Percentiles rank a stretch among this genome's conserved stretches.
These are phyloP conservation scores for Ptychoptera contaminata DNA, from an alignment of 2,888 invertebrate species.

Conservation along the genomic window DNA sequence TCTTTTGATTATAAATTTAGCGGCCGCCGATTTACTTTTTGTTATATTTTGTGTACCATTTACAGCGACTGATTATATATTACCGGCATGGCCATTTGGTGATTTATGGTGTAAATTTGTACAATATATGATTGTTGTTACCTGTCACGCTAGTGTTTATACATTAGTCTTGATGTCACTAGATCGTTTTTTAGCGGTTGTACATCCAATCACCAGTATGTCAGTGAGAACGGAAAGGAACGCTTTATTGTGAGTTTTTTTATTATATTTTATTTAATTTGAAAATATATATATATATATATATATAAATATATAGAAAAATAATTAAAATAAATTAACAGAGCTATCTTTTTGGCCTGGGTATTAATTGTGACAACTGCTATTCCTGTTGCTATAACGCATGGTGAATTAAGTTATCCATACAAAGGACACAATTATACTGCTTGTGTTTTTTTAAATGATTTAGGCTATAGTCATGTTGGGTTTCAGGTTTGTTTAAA, in stretches of 20 bases:
- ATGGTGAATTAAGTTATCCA: conserved; percentile 54
- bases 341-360: conserved; percentile 69
- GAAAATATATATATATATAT: too few species aligned
- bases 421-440: conserved; percentile 47
- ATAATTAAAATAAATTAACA: conserved; percentile 11
- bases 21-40: conserved; percentile 79
- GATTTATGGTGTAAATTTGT: conserved; percentile 66
- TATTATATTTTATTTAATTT: conserved; percentile 4
- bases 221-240: conserved; percentile 68
- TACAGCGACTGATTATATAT: conserved; percentile 78
- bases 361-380: conserved; percentile 60
- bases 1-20: conserved; percentile 76
- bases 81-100: conserved; percentile 83
- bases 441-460: conserved; percentile 50
- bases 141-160: conserved; percentile 86
- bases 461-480: conserved; percentile 38
- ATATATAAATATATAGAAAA: neutral
- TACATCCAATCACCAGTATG: conserved; percentile 81
- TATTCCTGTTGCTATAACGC: conserved; percentile 61
- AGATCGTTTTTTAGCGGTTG: conserved; percentile 84
- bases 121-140: conserved; percentile 82
- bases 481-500: conserved; percentile 25
- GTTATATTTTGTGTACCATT: conserved; percentile 89
- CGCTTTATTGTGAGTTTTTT: conserved; percentile 40
- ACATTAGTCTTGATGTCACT: conserved; percentile 87